Evolutionary conservation across 2,888 invertebrate genomes (phyloP), one percentile per base, ranked within the genome.

Genomic region (Lasioglossum marginatum): DNA sequence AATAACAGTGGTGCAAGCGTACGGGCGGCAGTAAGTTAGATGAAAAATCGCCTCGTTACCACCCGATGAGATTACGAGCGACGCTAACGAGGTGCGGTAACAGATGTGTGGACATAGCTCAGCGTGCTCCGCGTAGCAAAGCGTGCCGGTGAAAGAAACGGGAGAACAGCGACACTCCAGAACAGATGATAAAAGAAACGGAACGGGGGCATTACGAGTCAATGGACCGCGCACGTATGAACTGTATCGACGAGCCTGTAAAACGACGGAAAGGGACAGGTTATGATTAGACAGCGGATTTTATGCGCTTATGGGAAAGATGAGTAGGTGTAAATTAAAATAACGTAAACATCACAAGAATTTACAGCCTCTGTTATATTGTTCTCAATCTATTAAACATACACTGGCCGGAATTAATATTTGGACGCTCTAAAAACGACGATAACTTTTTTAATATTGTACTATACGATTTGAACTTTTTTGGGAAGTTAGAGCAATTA

Each of bases 201-300:
- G 45, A 85, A 72, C 23, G 14, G 75, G 14, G 71, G 52, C 19
- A 71, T 78, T 77, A 37, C 77, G 68, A 78, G 75, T 83, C 63
- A 75, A 83, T 79, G 70, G 77, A 66, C 27, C 71, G 40, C 63
- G n/a, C 63, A 63, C 16, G 0, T 23, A 37, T 31, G n/a, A 78
- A 82, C 57, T 12, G n/a, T 78, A 77, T 82, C 37, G 74, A 84
- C 75, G 63, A 75, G 70, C 1, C 34, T 27, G 78, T 75, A 66
- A 75, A 79, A 71, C 48, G 16, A 45, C 45, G 45, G 5, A 19
- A 4, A 45, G 16, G 8, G 52, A 75, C 82, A 57, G 57, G 75
- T 78, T 75, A 75, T 43, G 40, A 31, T n/a, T n/a, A n/a, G n/a
- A n/a, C n/a, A n/a, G n/a, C n/a, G n/a, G n/a, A n/a, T n/a, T n/a